A percentile compares a stretch with the other conserved stretches of the same genome.
Conservation (phyloP, 2,113 vertebrate species). For the Neogale vison region DNA sequence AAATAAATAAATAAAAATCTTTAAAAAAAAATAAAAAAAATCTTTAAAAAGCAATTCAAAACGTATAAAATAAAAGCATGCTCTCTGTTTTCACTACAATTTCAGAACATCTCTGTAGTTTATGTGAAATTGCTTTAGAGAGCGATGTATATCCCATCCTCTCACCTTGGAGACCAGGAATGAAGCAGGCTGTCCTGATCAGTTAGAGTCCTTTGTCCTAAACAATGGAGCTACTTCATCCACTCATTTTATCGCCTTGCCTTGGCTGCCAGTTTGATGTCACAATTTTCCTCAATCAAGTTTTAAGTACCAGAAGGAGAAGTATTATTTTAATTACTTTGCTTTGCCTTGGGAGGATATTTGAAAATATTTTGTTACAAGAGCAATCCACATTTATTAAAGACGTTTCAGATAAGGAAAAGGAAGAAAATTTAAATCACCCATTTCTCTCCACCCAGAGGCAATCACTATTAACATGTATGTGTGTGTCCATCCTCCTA, state of each 20-base stretch:
- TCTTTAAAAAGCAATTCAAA: not conserved
- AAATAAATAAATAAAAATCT: too few species aligned
- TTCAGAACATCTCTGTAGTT: not conserved
- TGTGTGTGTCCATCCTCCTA: not conserved
- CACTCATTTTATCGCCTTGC: not conserved
- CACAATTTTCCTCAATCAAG: not conserved
- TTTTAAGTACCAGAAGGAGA: not conserved
- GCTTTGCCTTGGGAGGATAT: not conserved
- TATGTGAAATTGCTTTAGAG: not conserved
- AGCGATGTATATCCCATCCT: not conserved
- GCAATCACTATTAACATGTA: not conserved
- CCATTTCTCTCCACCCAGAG: not conserved
- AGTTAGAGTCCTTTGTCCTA: not conserved
- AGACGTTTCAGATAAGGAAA: not conserved
- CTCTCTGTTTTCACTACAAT: not conserved
- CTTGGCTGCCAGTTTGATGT: too few species aligned
- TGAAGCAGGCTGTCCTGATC: not conserved
- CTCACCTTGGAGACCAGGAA: not conserved
- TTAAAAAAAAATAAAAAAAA: too few species aligned
- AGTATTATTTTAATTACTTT: not conserved
- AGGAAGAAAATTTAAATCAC: not conserved
- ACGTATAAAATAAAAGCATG: not conserved
- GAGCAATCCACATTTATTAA: not conserved
- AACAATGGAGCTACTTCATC: not conserved
- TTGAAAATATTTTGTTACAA: slow-evolving; percentile 2